Base-by-base conservation (phyloP, 2,888 invertebrate species). In the Prosopocoilus inquinatus region DNA sequence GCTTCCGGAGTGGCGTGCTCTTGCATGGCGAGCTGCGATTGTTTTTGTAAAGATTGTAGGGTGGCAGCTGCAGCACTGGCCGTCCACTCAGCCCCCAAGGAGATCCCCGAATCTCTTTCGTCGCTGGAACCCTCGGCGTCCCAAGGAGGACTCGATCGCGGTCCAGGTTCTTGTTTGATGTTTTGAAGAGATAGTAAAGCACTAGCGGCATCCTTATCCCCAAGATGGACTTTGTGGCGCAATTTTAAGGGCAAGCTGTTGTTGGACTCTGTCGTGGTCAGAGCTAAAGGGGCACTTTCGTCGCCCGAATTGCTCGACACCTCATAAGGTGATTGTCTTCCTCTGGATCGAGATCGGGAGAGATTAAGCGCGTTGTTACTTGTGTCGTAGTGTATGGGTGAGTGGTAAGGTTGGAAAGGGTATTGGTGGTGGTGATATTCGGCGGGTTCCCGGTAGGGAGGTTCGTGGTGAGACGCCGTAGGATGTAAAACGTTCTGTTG, bases 111-210 rank as follows among this genome's bases (percentile, higher is more conserved):
- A 72, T 94, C 94, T 5, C 94, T 80, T 74, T 94, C 94, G 74
- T 94, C 94, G 68, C 92, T 91, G 53, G 92, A 93, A 32, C 93
- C 93, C 70, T 94, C 93, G 32, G 88, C 91, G 75, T 92, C 92
- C 89, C 91, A 91, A 0, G 91, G 89, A 2, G 90, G 90, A 9
- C 91, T 90, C 11, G 90, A 89, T 39, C 89, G 81, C 47, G 87
- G 85, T 16, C 86, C 88, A 0, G 91, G 91, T 75, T 93, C 93
- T 72, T 91, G 91, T 74, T 93, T 92, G 72, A 92, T 90, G 71
- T 90, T 89, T 71, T 91, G 91, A 44, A 91, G 82, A 38, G 89
- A 88, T n/a, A 91, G 82, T 54, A 90, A 82, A 9, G 90, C 90
- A 57, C 84, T 85, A 55, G 91, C 91, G 8, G 92, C 92, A 73